Base-by-base conservation (phyloP, 1,140 invertebrate species). In the Lamellibrachia luymesi region DNA sequence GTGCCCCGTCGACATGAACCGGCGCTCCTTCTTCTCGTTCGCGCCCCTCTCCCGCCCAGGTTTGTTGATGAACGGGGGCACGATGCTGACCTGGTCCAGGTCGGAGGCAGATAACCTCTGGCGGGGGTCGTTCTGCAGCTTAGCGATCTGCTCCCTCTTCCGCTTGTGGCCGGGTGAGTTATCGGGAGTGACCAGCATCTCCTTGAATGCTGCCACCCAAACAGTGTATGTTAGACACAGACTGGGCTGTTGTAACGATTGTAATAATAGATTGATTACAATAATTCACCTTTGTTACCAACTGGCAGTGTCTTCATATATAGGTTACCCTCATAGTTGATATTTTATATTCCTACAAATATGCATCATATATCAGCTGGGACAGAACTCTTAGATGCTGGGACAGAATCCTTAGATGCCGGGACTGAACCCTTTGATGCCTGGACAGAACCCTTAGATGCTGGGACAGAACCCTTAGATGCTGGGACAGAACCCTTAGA, bases 131-230 rank as follows among this genome's bases (percentile, higher is more conserved):
- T 97, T 97, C 96, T 97, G 94, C 90, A 94, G 92, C 94, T 94
- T 50, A 94, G 94, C 27, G 93, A 93, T 94, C 94, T 95, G 93
- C 93, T 94, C 93, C 94, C 95, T 93, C 92, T 94, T 94, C 25
- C 93, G n/a, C 27, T 50, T 51, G n/a, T 91, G 51, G n/a, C 94
- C 80, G 50, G 94, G 94, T n/a, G 94, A 94, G 96, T 98, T 98
- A 94, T 98, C 98, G 80, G 98, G 97, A 93, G 98, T 98, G 95
- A 98, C 97, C 94, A 99, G 97, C 97, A 98, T 98, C 97, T 99
- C 98, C 96, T 97, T 97, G 95, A 97, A 97, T 92, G 97, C 97
- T 97, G 95, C 51, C 96, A 96, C 17, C 49, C 38, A 38, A 38
- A 80, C 64, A 80, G 64, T 10, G 64, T 10, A 17, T 22, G 25